Conservation (phyloP, 2,888 invertebrate species). For the Yponomeuta cagnagella region DNA sequence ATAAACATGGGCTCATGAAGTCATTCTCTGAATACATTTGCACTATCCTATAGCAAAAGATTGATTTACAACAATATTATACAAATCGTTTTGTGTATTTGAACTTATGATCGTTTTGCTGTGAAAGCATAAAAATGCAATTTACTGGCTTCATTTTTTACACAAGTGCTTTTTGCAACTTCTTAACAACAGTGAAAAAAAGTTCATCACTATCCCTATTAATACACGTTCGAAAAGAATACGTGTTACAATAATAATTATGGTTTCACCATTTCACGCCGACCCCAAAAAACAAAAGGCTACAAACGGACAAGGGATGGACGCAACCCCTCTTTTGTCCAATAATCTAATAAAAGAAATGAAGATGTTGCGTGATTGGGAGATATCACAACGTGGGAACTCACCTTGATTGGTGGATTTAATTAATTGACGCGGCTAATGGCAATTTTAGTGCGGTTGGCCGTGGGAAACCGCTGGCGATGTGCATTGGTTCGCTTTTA, state of each 20-base stretch:
- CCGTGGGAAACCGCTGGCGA: constrained; percentile 49
- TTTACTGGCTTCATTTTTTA: constrained; percentile 28
- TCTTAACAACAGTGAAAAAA: background rate
- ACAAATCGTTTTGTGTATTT: constrained; percentile 48
- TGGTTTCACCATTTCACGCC: constrained; percentile 57
- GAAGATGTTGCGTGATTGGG: constrained; percentile 75
- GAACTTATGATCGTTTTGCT: constrained; percentile 33
- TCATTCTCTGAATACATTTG: constrained; percentile 30
- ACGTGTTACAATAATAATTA: constrained; percentile 39
- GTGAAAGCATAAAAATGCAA: constrained; percentile 42
- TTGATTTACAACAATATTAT: constrained; percentile 64
- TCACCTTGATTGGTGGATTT: constrained; percentile 66
- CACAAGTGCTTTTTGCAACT: constrained; percentile 18
- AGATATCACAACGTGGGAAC: constrained; percentile 70
- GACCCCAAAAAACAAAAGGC: constrained; percentile 67
- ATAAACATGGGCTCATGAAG: constrained; percentile 61
- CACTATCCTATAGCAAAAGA: constrained; percentile 39
- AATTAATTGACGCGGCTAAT: constrained; percentile 63
- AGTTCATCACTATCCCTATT: background rate
- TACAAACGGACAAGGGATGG: constrained; percentile 31
- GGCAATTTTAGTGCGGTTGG: constrained; percentile 34
- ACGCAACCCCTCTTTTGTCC: constrained; percentile 26
- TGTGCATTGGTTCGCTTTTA: background rate
- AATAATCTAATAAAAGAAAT: constrained; percentile 60
- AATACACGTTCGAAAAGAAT: background rate